These are phyloP conservation scores for Agriotes lineatus DNA, from an alignment of 2,888 invertebrate genomes.

Conservation along the genomic window DNA sequence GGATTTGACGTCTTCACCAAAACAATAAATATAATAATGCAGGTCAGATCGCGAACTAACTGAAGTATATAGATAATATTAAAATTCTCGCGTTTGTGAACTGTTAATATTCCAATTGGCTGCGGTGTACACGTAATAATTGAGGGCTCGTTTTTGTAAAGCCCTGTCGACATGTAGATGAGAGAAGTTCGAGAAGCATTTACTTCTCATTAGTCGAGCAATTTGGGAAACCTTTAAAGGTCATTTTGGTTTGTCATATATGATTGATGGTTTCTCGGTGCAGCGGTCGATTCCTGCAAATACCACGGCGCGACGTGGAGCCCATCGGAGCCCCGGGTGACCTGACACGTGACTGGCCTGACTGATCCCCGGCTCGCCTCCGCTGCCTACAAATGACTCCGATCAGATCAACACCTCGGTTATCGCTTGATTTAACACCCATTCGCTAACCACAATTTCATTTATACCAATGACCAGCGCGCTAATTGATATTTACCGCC, in stretches of 20 bases:
- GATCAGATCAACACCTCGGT: conserved; percentile 46
- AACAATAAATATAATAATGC: no score
- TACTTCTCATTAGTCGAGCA: conserved; percentile 24
- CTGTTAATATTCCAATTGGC: no score
- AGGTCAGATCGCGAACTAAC: no score
- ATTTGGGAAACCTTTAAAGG: conserved; percentile 21
- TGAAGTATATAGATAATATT: no score
- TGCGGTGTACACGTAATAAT: no score
- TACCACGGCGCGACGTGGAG: conserved; percentile 34
- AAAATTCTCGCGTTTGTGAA: no score
- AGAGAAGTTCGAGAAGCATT: conserved; percentile 18
- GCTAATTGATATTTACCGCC: conserved; percentile 25
- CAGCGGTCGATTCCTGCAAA: conserved; percentile 32
- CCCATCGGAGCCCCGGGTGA: conserved; percentile 39
- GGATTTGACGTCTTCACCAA: no score
- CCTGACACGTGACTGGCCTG: conserved; percentile 44
- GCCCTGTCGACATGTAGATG: conserved; percentile 1
- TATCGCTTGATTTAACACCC: conserved; percentile 46
- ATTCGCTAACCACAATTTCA: conserved; percentile 34
- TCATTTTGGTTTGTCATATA: conserved; percentile 25
- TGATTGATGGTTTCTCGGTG: conserved; percentile 31
- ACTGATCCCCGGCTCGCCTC: conserved; percentile 35
- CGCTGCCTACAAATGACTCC: conserved; percentile 45
- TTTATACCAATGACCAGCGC: conserved; percentile 20
- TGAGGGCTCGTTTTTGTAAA: no score